phyloP scores from a whole-genome alignment of 2,113 vertebrate species.

The Anarhynchus alexandrinus region DNA sequence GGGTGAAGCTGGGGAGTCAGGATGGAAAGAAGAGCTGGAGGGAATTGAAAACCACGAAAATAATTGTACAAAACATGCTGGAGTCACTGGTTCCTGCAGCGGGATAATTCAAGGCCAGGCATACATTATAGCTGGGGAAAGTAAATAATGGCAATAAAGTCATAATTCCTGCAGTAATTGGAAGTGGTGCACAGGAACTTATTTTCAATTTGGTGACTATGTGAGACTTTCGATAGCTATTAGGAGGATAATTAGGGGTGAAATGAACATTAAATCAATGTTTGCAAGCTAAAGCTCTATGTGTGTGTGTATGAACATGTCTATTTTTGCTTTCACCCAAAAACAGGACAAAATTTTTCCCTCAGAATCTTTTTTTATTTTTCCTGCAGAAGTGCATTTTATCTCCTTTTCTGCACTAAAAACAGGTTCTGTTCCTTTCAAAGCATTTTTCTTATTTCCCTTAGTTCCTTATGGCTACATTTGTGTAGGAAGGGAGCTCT shows the following conservation, averaged over 20 bases:
- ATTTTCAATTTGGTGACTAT: slow-evolving; percentile 57
- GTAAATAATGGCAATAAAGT: slow-evolving; percentile 52
- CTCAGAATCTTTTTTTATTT: not conserved
- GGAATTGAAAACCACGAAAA: not conserved
- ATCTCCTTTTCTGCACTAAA: slow-evolving; percentile 43
- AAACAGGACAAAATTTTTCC: slow-evolving; percentile 3
- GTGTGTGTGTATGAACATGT: not conserved
- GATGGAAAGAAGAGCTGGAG: not conserved
- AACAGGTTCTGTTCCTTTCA: slow-evolving; percentile 22
- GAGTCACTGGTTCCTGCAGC: slow-evolving; percentile 1
- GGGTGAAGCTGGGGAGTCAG: not conserved
- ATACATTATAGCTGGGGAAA: slow-evolving; percentile 44
- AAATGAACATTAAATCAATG: slow-evolving; percentile 71
- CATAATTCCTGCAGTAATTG: slow-evolving; percentile 49
- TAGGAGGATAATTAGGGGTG: slow-evolving; percentile 69
- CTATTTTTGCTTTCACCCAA: not conserved
- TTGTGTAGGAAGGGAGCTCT: not conserved
- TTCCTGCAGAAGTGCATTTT: not conserved
- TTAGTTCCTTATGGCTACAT: not conserved
- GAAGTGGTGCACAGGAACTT: slow-evolving; percentile 50
- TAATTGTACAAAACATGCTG: not conserved
- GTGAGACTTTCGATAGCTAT: slow-evolving; percentile 62
- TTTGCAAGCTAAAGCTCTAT: slow-evolving; percentile 25
- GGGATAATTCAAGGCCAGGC: slow-evolving; percentile 25
- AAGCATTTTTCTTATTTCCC: not conserved